Percentiles rank a stretch among this genome's conserved stretches.
Conservation (phyloP, 2,113 vertebrate species). For the Anoura caudifer region DNA sequence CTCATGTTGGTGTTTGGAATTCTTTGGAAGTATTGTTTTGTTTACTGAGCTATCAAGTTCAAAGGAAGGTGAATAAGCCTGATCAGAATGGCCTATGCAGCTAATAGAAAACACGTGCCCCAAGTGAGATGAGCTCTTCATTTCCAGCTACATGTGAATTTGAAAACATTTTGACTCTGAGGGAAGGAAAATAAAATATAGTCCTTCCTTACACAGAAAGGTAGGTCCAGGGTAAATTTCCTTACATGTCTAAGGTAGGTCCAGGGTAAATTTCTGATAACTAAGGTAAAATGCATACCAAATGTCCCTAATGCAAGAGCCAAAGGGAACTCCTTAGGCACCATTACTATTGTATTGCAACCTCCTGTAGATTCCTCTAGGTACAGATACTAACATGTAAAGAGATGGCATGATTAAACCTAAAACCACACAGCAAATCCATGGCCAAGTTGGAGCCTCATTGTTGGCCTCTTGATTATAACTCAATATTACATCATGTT, state of each 20-base stretch:
- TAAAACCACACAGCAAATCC: conserved; percentile 7
- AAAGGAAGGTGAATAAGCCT: conserved; percentile 64
- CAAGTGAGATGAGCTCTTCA: neutral
- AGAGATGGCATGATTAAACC: conserved; percentile 14
- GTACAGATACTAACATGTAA: neutral
- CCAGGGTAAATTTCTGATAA: neutral
- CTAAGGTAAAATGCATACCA: conserved; percentile 4
- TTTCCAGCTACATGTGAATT: conserved; percentile 27
- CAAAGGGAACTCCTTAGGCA: neutral
- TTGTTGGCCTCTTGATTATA: neutral
- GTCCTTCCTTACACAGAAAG: neutral
- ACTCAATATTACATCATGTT: neutral
- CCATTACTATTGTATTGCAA: neutral
- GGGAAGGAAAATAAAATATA: neutral
- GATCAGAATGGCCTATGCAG: conserved; percentile 42
- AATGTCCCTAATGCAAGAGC: neutral
- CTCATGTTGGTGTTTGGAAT: conserved; percentile 58
- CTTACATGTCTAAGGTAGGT: neutral
- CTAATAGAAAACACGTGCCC: conserved; percentile 64
- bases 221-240: neutral
- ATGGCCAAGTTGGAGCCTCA: neutral
- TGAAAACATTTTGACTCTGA: conserved; percentile 31
- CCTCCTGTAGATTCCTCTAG: neutral
- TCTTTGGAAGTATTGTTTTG: conserved; percentile 60
- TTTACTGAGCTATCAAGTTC: conserved; percentile 58